A percentile compares a stretch with the other conserved stretches of the same genome.
These are phyloP conservation scores for Xenus cinereus DNA, from an alignment of 2,113 vertebrate genomes.

Conservation along the genomic window DNA sequence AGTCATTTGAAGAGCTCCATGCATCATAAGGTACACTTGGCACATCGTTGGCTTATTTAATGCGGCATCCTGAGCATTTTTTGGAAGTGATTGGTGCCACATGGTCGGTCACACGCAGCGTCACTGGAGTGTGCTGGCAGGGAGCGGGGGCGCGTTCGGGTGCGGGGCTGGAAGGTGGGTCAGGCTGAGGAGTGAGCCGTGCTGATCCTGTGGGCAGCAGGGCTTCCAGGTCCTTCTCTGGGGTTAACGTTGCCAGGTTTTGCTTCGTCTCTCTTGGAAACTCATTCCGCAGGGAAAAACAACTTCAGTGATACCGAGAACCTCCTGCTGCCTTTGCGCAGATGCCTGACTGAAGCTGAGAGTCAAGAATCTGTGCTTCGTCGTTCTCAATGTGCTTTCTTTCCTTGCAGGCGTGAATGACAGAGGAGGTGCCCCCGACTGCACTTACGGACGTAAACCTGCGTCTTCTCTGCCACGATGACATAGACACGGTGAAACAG, in stretches of 20 bases:
- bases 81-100: not conserved
- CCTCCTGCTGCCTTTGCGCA: not conserved
- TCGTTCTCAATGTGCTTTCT: not conserved
- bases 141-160: accelerated
- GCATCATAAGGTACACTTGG: not conserved
- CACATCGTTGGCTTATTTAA: not conserved
- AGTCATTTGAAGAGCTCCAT: not conserved
- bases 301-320: not conserved
- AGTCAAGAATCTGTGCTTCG: not conserved
- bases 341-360: not conserved
- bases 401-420: constrained; percentile 92
- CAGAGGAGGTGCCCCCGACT: constrained; percentile 91
- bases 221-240: not conserved
- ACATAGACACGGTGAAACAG: constrained; percentile 97
- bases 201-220: not conserved
- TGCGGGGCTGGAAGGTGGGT: not conserved
- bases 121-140: not conserved
- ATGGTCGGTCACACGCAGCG: accelerated
- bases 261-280: not conserved
- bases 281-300: not conserved
- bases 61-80: not conserved
- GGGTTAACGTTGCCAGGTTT: accelerated
- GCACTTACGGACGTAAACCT: constrained; percentile 94
- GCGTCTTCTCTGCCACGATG: constrained; percentile 97
- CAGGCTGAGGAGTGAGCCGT: not conserved